These are phyloP conservation scores for Globodera rostochiensis DNA, from an alignment of 1,140 invertebrate species.

Conservation along the genomic window DNA sequence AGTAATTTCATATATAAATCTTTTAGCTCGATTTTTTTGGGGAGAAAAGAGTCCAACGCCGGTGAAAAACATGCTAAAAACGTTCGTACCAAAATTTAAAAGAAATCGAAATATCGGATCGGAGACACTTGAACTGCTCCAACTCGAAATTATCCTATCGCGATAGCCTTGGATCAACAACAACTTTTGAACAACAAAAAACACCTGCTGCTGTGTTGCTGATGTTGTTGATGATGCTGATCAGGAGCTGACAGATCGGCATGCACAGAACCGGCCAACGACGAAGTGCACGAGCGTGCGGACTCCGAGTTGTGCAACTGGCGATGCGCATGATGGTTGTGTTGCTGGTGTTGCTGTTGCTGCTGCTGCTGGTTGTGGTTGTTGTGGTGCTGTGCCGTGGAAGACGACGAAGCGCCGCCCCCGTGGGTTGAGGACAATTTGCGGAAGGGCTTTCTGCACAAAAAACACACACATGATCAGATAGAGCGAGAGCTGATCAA, in stretches of 20 bases:
- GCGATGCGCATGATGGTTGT: background rate
- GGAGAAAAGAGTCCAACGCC: too few relatives aligned
- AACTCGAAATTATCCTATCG: too few relatives aligned
- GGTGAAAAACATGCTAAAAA: too few relatives aligned
- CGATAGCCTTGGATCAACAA: too few relatives aligned
- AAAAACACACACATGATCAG: background rate
- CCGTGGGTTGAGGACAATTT: slow-evolving; percentile 27
- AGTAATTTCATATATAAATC: too few relatives aligned
- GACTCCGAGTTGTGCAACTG: slow-evolving; percentile 12
- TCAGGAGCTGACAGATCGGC: slow-evolving; percentile 12
- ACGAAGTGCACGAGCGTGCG: slow-evolving; percentile 18
- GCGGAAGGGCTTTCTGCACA: slow-evolving; percentile 37
- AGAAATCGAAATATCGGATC: too few relatives aligned
- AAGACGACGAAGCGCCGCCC: background rate
- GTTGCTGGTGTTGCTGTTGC: background rate
- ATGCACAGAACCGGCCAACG: slow-evolving; percentile 9
- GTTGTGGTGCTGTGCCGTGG: background rate
- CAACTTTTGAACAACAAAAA: too few relatives aligned
- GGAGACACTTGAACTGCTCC: too few relatives aligned
- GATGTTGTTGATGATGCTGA: background rate
- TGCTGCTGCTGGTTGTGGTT: background rate
- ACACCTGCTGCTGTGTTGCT: background rate
- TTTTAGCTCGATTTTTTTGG: too few relatives aligned
- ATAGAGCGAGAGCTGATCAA: too few relatives aligned
- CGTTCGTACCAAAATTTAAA: too few relatives aligned